Conservation (phyloP, 2,797 vertebrate species). For the Phaenicophaeus curvirostris region DNA sequence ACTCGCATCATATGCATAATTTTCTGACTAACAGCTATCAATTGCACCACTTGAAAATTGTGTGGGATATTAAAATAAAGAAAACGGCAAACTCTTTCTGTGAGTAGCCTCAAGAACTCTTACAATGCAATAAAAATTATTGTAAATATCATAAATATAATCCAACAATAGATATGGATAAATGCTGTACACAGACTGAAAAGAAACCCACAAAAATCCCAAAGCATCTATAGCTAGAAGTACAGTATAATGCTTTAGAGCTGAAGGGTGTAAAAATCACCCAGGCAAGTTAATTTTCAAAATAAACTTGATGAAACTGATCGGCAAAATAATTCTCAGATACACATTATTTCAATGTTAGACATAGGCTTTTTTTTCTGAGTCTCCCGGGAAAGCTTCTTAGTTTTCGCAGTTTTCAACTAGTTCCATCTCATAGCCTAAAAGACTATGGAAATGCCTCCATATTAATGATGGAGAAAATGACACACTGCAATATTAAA, state of each 20-base stretch:
- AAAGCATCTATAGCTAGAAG: neutral
- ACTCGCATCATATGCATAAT: accelerated
- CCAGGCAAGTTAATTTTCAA: neutral
- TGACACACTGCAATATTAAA: neutral
- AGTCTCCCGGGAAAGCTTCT: neutral
- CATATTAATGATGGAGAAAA: neutral
- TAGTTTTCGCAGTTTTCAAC: neutral
- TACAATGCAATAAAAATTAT: neutral
- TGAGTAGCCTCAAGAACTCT: neutral
- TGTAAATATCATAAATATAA: neutral
- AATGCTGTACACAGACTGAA: neutral
- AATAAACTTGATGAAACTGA: neutral
- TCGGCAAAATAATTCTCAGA: neutral
- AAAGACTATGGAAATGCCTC: neutral
- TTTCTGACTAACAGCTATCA: neutral
- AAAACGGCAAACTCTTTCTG: neutral
- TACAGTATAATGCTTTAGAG: neutral
- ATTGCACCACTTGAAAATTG: neutral
- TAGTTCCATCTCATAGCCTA: neutral
- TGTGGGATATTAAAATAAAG: neutral
- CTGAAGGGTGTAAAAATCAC: neutral
- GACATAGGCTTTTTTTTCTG: neutral
- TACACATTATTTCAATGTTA: neutral
- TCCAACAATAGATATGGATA: neutral
- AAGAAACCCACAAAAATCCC: accelerated